phyloP scores from a whole-genome alignment of 2,797 vertebrate genomes.

The Periophthalmus magnuspinnatus region DNA sequence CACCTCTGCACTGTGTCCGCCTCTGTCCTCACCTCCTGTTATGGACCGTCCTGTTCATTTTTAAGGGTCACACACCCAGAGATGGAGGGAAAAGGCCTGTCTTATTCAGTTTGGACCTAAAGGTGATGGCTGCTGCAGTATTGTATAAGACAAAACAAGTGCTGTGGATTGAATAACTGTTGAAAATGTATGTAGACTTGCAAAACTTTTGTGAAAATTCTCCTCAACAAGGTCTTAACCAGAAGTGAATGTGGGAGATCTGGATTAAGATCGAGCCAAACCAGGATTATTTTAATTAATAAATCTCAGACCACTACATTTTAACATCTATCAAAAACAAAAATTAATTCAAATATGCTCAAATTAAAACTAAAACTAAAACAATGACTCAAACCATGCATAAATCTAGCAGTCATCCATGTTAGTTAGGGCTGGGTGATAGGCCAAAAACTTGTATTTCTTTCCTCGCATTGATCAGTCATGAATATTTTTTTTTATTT shows the following conservation, averaged over 20 bases:
- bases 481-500: too few species aligned
- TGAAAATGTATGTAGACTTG: background rate
- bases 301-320: too few species aligned
- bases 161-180: background rate
- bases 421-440: too few species aligned
- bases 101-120: background rate
- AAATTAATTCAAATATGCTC: too few species aligned
- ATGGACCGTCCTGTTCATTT: background rate
- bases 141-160: background rate
- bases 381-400: too few species aligned
- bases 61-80: slow-evolving; percentile 18
- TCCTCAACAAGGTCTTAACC: background rate
- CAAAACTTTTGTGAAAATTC: background rate
- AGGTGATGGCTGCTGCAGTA: background rate
- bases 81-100: background rate
- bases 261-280: background rate
- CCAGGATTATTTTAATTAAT: background rate
- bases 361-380: too few species aligned
- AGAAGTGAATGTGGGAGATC: background rate
- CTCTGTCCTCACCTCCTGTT: slow-evolving; percentile 8
- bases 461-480: too few species aligned
- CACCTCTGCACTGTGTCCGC: slow-evolving; percentile 81
- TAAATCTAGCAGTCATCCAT: too few species aligned
- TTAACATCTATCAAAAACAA: too few species aligned
- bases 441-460: too few species aligned